Evolutionary conservation across 2,113 vertebrate species (phyloP), one percentile per base, ranked within the genome.

Genomic region (Leptobrachium ailaonicum): DNA sequence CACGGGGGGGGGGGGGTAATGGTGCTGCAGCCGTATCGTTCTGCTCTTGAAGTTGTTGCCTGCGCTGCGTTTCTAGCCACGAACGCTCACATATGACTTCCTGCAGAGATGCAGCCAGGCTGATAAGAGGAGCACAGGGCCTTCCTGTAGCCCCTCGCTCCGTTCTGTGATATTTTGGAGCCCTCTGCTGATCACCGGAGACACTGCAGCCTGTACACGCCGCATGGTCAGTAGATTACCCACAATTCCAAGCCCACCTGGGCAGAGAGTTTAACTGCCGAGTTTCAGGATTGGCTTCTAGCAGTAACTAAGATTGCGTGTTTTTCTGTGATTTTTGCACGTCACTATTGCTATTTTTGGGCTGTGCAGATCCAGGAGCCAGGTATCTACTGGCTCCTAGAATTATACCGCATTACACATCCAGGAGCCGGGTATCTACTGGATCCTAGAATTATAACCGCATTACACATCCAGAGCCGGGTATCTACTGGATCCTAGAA

Each of bases 21-120:
- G 11, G 10, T 7, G 2, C 60, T 50, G 73, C 73, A 47, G 60
- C 73, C 43, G 56, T 12, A 63, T 42, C 58, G 40, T 20, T 4
- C 20, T 6, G 73, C 41, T 50, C 40, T 14, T 20, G 69, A 20
- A 14, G 69, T 7, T 58, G 63, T 54, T 4, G 13, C 10, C 63
- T 63, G 42, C 71, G 43, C 62, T 43, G 66, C 62, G 20, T 76
- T 71, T 12, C 13, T 58, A 54, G 41, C 13, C 47, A 54, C 45
- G 43, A n/a, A 75, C 63, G 64, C 58, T 58, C 73, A 63, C 47
- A 75, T 32, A 32, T 75, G 41, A 53, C 69, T 72, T 72, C 69
- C 77, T 64, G 69, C 6, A n/a, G 10, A 66, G 56, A 72, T 72
- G 58, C 8, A 12, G 32, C 42, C 56, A 66, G 32, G 58, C 77